These are phyloP conservation scores for Ranitomeya variabilis DNA, from an alignment of 2,113 vertebrate species.

Conservation along the genomic window DNA sequence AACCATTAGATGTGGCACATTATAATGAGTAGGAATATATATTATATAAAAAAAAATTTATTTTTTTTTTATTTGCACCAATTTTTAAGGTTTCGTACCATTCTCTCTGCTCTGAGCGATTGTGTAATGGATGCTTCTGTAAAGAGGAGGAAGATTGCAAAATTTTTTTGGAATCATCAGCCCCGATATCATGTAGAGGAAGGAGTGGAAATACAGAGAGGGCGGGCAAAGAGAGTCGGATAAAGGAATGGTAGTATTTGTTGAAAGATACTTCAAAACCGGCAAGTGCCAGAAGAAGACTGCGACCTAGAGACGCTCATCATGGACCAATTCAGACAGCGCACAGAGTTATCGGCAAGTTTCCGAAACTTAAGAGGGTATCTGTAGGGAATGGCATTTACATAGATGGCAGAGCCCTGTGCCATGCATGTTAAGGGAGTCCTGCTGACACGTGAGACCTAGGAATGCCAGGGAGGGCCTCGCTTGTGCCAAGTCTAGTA, in stretches of 20 bases:
- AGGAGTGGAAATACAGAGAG: neutral
- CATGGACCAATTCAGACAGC: neutral
- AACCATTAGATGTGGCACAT: neutral
- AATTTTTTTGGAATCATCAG: neutral
- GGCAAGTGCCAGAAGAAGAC: neutral
- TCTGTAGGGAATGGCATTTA: too few species aligned
- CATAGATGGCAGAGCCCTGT: neutral
- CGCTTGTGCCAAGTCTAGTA: neutral
- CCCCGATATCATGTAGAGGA: neutral
- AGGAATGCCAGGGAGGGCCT: too few species aligned
- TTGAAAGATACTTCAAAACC: neutral
- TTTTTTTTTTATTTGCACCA: too few species aligned
- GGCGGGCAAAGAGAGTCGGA: neutral
- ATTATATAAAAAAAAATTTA: too few species aligned
- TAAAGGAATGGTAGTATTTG: neutral
- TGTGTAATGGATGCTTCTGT: neutral
- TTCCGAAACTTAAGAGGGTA: neutral
- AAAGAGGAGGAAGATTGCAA: neutral
- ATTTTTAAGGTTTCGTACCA: neutral
- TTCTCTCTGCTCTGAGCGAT: neutral
- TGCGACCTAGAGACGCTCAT: neutral
- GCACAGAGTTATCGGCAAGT: neutral
- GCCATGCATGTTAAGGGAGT: too few species aligned
- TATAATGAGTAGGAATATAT: neutral
- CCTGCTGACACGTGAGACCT: too few species aligned